Percentiles rank a stretch among this genome's conserved stretches.
Conservation (phyloP, 2,888 invertebrate genomes). For the Xanthorhoe spadicearia region DNA sequence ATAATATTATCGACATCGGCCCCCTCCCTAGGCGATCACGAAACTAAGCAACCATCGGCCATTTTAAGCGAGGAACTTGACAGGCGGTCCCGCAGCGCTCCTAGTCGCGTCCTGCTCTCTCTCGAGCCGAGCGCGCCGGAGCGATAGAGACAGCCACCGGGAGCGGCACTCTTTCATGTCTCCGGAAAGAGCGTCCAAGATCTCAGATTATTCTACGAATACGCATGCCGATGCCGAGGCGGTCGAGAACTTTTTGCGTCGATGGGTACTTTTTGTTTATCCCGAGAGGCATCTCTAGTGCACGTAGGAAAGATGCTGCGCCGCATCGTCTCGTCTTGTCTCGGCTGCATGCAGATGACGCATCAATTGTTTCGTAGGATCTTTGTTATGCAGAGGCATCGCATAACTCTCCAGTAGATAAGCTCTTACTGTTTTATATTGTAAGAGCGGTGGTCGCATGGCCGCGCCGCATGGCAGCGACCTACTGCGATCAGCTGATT, state of each 20-base stretch:
- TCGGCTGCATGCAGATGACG: conserved; percentile 21
- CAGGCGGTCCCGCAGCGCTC: conserved; percentile 59
- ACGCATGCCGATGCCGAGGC: conserved; percentile 36
- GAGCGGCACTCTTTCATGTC: conserved; percentile 73
- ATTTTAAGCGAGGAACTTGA: conserved; percentile 78
- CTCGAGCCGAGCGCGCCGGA: conserved; percentile 33
- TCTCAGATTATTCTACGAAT: conserved; percentile 59
- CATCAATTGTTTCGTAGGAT: conserved; percentile 21
- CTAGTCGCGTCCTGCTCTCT: conserved; percentile 38
- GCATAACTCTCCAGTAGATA: conserved; percentile 23
- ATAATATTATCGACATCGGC: conserved; percentile 81
- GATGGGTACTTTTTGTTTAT: conserved; percentile 24
- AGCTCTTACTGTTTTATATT: conserved; percentile 6
- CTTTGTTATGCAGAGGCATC: conserved; percentile 37
- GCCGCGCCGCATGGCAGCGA: conserved; percentile 53
- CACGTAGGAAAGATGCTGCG: conserved; percentile 14
- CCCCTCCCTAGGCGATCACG: conserved; percentile 83
- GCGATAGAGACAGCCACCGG: conserved; percentile 55
- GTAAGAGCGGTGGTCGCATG: conserved; percentile 26
- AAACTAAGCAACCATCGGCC: conserved; percentile 78
- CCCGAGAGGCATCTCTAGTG: conserved; percentile 18
- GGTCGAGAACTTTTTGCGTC: conserved; percentile 35
- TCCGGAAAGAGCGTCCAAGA: conserved; percentile 69
- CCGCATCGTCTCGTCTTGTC: conserved; percentile 1
- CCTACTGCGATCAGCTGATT: conserved; percentile 80